Conservation (phyloP, 2,797 vertebrate genomes). For the Erithacus rubecula region DNA sequence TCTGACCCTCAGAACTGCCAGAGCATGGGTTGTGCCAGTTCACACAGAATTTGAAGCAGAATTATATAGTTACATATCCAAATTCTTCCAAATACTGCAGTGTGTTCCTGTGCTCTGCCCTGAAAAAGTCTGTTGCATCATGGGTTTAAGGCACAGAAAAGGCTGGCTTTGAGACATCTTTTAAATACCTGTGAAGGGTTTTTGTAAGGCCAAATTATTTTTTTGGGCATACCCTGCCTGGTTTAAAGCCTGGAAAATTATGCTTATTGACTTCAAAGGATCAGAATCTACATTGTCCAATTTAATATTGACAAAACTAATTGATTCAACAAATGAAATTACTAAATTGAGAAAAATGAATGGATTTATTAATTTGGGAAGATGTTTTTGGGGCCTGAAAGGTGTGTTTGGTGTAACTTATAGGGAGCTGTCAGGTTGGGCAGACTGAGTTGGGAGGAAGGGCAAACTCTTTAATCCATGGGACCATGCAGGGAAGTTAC, state of each 20-base stretch:
- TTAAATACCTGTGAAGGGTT: background rate
- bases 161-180: background rate
- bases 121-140: fast-evolving
- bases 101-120: background rate
- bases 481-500: background rate
- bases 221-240: background rate
- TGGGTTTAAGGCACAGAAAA: background rate
- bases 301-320: background rate
- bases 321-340: background rate
- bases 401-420: background rate
- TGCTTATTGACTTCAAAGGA: background rate
- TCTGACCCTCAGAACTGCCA: fast-evolving
- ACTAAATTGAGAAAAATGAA: background rate
- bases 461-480: background rate
- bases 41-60: background rate
- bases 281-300: background rate
- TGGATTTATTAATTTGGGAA: background rate
- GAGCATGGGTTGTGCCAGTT: background rate
- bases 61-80: fast-evolving
- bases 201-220: background rate
- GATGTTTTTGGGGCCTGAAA: background rate
- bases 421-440: background rate
- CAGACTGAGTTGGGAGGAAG: background rate
- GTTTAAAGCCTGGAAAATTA: background rate
- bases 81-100: background rate